Base-by-base conservation (phyloP, 2,888 invertebrate genomes). In the Nemotelus pantherinus region DNA sequence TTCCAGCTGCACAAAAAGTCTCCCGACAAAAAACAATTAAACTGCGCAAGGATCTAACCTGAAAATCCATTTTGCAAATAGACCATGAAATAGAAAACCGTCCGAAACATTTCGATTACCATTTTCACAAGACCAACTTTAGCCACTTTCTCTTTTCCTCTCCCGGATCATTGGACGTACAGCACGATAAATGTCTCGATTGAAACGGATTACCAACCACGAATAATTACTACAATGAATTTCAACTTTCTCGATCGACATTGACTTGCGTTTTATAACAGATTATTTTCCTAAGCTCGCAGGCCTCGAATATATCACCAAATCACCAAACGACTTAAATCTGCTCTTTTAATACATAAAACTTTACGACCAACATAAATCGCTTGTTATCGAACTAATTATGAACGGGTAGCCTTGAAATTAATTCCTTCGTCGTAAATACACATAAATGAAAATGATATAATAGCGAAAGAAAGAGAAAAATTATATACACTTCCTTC, bases 331-430 rank as follows among this genome's bases (percentile, higher is more conserved):
- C 1, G 25, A 25, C 25, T 25, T 25, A 25, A 25, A 25, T 25
- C 25, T 25, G 25, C 25, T 25, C 25, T 1, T 25, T 1, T 25
- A 25, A 1, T 25, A 25, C 25, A 25, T 25, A 25, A 25, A 25
- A 25, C 25, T 25, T 25, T 41, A 65, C 45, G 65, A 47, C 47
- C 10, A 47, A 65, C 65, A 44, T 65, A 65, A 65, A 65, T 65
- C 65, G 65, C 65, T 45, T 65, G 44, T 65, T 65, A 44, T 65
- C 2, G 65, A 65, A 65, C 45, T 65, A 65, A 65, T 65, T 65
- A 47, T 47, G 45, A 65, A 47, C 10, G 9, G 43, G 65, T 45
- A 44, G 10, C 65, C 25, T 47, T 63, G 6, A 63, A 63, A 39
- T 63, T 43, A 43, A 43, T 63, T 63, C 58, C 25, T 53, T 53